phyloP scores from a whole-genome alignment of 2,797 vertebrate genomes.

The Protosalanx chinensis region DNA sequence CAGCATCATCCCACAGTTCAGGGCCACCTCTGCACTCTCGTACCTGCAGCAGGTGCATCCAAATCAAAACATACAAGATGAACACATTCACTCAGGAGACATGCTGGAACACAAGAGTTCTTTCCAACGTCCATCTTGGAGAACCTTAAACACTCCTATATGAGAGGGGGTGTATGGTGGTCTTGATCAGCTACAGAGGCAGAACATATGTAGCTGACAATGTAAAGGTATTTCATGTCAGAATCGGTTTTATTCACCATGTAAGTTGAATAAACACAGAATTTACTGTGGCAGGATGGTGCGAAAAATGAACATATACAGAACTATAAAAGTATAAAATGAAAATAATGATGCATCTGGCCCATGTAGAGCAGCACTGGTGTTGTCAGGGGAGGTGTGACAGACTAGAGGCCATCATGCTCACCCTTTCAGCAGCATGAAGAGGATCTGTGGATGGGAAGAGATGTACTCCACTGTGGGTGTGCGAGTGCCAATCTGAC shows the following conservation, averaged over 20 bases:
- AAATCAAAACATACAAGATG: not conserved
- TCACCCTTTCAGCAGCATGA: constrained; percentile 83
- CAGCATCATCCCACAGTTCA: constrained; percentile 83
- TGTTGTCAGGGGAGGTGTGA: not conserved
- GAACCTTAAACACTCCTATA: constrained; percentile 5
- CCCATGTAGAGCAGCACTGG: not conserved
- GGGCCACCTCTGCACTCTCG: constrained; percentile 76
- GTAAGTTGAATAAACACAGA: too few species aligned
- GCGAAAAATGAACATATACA: too few species aligned
- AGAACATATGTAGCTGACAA: not conserved
- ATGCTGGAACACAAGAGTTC: too few species aligned
- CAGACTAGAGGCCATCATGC: constrained; percentile 31
- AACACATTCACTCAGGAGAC: too few species aligned
- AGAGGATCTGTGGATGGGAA: constrained; percentile 79
- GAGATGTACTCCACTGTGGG: constrained; percentile 83
- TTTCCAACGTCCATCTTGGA: not conserved
- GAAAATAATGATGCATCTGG: not conserved
- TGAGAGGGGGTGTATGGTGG: not conserved
- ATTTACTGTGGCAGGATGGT: too few species aligned
- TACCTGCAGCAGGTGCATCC: constrained; percentile 62
- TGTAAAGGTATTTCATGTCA: not conserved
- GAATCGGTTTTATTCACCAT: too few species aligned
- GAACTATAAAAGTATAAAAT: too few species aligned
- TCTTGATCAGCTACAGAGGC: not conserved
- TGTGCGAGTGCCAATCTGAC: constrained; percentile 79